Evolutionary conservation across 2,888 invertebrate genomes (phyloP), one percentile per base, ranked within the genome.

Genomic region (Panzeria rudis): DNA sequence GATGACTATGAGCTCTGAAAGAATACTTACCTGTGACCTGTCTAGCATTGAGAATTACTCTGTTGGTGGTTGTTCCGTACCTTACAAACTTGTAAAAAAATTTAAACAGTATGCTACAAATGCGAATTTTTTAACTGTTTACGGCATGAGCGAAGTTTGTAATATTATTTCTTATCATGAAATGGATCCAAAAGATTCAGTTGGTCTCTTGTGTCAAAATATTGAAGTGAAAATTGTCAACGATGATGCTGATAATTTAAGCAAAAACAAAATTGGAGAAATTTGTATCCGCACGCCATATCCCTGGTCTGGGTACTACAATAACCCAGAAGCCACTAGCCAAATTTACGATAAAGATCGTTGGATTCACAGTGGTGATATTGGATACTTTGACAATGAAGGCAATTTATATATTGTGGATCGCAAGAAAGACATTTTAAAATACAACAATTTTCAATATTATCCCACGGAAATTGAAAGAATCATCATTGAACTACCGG

Each of bases 391-490:
- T 62, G 91, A 92, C 77, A 88, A 90, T 0, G 88, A 90, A 20
- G 91, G 91, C 8, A 88, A 86, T 83, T 83, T 92, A 3, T 90
- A 87, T 77, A 86, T 92, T 29, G 88, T 88, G 5, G 92, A 90
- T 86, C 89, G 92, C 0, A 91, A 89, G 50, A 92, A 91, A 83
- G 92, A 92, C 75, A 89, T 92, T 13, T 83, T 91, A 0, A 92
- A 91, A 83, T 92, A 89, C 73, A 88, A 89, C 25, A 89, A 89
- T 15, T 87, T 88, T 8, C 90, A 91, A 38, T 89, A 89, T 54
- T 91, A 88, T 86, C 92, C 92, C 47, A 88, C 88, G 0, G 92
- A 92, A 78, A 90, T 92, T n/a, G 92, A 92, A 86, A 82, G 84
- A 11, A 86, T 88, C 0, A 89, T 92, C 29, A 35, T 87, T 1